Evolutionary conservation across 2,797 vertebrate species (phyloP).

Genomic region (Xerus rutilus): DNA sequence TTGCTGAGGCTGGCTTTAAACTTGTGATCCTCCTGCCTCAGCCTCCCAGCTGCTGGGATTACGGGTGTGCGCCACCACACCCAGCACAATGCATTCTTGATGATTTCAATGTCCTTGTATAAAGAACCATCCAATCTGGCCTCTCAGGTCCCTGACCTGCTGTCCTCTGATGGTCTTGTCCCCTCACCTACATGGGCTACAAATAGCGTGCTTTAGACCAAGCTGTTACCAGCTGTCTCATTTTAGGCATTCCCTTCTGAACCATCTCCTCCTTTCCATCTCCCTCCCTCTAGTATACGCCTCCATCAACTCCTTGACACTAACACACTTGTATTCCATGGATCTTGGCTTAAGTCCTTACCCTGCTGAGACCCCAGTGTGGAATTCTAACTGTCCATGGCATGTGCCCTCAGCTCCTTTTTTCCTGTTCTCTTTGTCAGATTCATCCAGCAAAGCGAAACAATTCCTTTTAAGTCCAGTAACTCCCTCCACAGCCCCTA

Average conservation of each 20-base stretch:
- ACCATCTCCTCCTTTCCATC: neutral
- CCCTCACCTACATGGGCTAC: neutral
- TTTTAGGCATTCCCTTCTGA: neutral
- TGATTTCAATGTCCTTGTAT: neutral
- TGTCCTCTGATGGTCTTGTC: neutral
- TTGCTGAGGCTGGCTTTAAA: too few species aligned
- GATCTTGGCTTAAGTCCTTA: neutral
- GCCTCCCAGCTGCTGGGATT: too few species aligned
- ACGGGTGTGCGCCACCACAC: too few species aligned
- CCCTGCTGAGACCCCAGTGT: neutral
- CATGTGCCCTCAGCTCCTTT: neutral
- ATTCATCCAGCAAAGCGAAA: neutral
- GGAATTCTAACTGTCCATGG: neutral
- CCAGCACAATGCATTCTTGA: too few species aligned
- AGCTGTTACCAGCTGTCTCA: neutral
- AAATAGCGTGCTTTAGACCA: neutral
- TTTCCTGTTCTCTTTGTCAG: neutral
- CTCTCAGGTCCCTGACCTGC: neutral
- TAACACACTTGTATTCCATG: too few species aligned
- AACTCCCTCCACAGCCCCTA: neutral
- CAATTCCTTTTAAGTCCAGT: neutral
- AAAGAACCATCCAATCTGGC: neutral
- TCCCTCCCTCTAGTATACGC: neutral
- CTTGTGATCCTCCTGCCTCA: too few species aligned
- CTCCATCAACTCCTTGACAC: neutral